Base-by-base conservation (phyloP, 2,113 vertebrate genomes). In the Cyanoramphus novaezelandiae region DNA sequence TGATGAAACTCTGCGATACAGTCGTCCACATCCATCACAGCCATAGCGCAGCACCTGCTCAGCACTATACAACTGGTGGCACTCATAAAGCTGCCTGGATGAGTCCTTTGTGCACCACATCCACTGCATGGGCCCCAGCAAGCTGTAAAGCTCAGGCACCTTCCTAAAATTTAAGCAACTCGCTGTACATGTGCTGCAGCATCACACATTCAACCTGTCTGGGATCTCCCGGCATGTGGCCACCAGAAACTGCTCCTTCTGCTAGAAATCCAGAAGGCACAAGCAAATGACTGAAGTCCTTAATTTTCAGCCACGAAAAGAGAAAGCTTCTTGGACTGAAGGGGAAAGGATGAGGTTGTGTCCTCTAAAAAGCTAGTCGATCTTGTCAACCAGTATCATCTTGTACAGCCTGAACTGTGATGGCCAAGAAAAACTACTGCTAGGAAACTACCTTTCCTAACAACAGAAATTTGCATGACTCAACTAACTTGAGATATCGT, bases 1-100 rank as follows among this genome's bases (percentile, higher is more conserved):
- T 35, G 17, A 8, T 3, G 10, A n/a, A 67, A 41, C 31, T 17
- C n/a, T 0, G 0, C 19, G 13, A 39, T 7, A 52, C 0, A 0
- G 25, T 31, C 0, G 0, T 0, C 2, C 52, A 9, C 0, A 0
- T 63, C 41, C n/a, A 39, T 12, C 37, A 6, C 0, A 9, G 53
- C 57, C 59, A 39, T 3, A 3, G 57, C 8, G 29, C n/a, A 25
- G 71, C 53, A 25, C 47, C 0, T 0, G 23, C 33, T 52, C 43
- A 43, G 39, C 27, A 3, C 11, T 4, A 16, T 27, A 33, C 0
- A 50, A 20, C 39, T 55, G 35, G 21, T 4, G 19, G n/a, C 37
- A 35, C 46, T 14, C 28, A 6, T 5, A 2, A 62, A 80, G 57
- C 35, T 5, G 1, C n/a, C 19, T 23, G 24, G 53, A 39, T 11